A percentile compares a stretch with the other conserved stretches of the same genome.
Conservation (phyloP, 2,888 invertebrate species). For the Fragum fragum region DNA sequence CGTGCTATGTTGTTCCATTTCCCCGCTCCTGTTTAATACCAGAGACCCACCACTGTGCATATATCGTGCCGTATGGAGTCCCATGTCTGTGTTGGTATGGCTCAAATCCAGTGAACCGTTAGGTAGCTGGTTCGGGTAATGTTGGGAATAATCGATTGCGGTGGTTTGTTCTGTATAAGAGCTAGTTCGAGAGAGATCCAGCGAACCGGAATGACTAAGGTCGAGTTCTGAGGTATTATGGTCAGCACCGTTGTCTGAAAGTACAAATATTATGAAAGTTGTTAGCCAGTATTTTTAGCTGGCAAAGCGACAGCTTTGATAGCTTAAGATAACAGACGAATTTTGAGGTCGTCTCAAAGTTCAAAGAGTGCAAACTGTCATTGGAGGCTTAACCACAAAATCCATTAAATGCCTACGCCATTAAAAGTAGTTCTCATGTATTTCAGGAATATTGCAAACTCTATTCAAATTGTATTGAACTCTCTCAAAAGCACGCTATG, state of each 20-base stretch:
- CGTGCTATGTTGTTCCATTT: constrained; percentile 21
- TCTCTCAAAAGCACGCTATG: too few relatives aligned
- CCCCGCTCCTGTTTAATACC: constrained; percentile 11
- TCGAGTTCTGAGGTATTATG: constrained; percentile 51
- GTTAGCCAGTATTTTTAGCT: too few relatives aligned
- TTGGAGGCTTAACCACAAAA: too few relatives aligned
- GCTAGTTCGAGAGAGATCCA: constrained; percentile 36
- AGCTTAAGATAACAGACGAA: too few relatives aligned
- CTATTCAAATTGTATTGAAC: too few relatives aligned
- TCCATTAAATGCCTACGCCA: too few relatives aligned
- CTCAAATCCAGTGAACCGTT: constrained; percentile 10
- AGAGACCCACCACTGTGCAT: constrained; percentile 24
- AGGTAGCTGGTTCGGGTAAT: not conserved
- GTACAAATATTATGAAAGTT: not conserved
- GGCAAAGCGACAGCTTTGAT: too few relatives aligned
- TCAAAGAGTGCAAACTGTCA: too few relatives aligned
- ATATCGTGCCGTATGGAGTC: not conserved
- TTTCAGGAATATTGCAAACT: too few relatives aligned
- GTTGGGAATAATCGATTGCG: constrained; percentile 10
- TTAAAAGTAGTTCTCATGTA: too few relatives aligned
- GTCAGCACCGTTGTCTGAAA: constrained; percentile 27
- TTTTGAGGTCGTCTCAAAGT: too few relatives aligned
- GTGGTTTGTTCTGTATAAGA: constrained; percentile 20
- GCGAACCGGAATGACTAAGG: constrained; percentile 41
- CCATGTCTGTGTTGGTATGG: not conserved